phyloP scores from a whole-genome alignment of 2,113 vertebrate species.

The Ophthalmolycus amberensis region DNA sequence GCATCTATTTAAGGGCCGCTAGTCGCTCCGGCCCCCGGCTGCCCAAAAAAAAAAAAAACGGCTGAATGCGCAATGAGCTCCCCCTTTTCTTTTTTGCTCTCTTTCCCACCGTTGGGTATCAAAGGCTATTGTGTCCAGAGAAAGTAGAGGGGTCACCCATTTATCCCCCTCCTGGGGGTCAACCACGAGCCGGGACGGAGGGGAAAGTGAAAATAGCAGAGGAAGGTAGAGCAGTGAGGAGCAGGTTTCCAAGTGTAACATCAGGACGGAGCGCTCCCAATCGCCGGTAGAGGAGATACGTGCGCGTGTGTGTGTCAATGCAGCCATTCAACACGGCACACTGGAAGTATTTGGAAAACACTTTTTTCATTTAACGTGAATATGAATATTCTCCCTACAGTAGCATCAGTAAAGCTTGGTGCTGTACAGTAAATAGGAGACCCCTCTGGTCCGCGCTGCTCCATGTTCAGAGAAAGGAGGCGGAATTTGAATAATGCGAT shows the following conservation, averaged over 20 bases:
- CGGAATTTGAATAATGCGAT: slow-evolving; percentile 31
- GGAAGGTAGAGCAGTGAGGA: slow-evolving; percentile 76
- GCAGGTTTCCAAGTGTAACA: neutral
- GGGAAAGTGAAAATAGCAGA: slow-evolving; percentile 56
- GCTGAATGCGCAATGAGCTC: slow-evolving; percentile 89
- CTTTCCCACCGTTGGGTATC: slow-evolving; percentile 94
- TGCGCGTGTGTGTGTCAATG: slow-evolving; percentile 74
- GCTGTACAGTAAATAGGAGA: neutral
- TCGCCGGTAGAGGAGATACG: slow-evolving; percentile 51
- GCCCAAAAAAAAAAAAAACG: slow-evolving; percentile 83
- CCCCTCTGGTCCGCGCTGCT: neutral
- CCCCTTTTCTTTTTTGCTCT: slow-evolving; percentile 72
- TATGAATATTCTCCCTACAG: neutral
- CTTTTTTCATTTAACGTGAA: no score
- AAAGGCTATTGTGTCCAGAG: slow-evolving; percentile 94
- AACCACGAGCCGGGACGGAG: slow-evolving; percentile 82
- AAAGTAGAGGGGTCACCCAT: slow-evolving; percentile 90
- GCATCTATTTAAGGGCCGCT: slow-evolving; percentile 85
- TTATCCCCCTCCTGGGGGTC: slow-evolving; percentile 87
- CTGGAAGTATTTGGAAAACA: slow-evolving; percentile 74
- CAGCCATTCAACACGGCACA: slow-evolving; percentile 79
- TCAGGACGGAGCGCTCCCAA: slow-evolving; percentile 17
- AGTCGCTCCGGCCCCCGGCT: slow-evolving; percentile 85
- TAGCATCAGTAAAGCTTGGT: neutral
- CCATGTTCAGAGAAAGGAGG: neutral